Base-by-base conservation (phyloP, 2,797 vertebrate genomes). In the Cossypha caffra region DNA sequence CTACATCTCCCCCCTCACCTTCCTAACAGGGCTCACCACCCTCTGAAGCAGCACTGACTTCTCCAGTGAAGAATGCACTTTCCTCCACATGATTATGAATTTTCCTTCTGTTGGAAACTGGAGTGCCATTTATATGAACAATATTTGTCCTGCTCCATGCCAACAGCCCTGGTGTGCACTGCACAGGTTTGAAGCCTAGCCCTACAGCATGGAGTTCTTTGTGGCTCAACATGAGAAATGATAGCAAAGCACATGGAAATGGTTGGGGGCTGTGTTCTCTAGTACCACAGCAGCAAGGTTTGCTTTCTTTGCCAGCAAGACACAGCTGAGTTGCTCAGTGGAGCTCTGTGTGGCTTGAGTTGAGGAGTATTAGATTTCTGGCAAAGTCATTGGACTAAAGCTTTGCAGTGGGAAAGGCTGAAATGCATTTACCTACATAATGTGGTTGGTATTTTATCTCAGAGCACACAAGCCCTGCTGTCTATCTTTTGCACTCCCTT, bases 111-210 rank as follows among this genome's bases (percentile, higher is more conserved):
- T 54, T 55, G 81, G 48, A 77, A 77, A n/a, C 24, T 2, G 1
- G 26, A 14, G 17, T n/a, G 29, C 26, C 13, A 31, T 40, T 83
- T 62, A 40, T 42, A 25, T 50, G 25, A 80, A 57, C 38, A 57
- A 4, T 58, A 43, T 72, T 51, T 61, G 8, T 69, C 25, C 26
- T 79, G 31, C 37, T 35, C 74, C 8, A 0, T 2, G 2, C 11
- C 1, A 7, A 8, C 45, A 77, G 45, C 48, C 29, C 25, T 28
- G 19, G 16, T 1, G 2, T 24, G 18, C 15, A 1, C 12, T 5
- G 14, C 13, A 9, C 6, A 5, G 17, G 17, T 78, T 13, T 42
- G 48, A 45, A 93, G 61, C 33, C 47, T 77, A 61, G 29, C 40
- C 42, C 26, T 37, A 21, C 29, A 64, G 31, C 29, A 23, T 20